A percentile compares a stretch with the other conserved stretches of the same genome.
Evolutionary conservation across 2,113 vertebrate genomes (phyloP).

Genomic region (Pluvianellus socialis): DNA sequence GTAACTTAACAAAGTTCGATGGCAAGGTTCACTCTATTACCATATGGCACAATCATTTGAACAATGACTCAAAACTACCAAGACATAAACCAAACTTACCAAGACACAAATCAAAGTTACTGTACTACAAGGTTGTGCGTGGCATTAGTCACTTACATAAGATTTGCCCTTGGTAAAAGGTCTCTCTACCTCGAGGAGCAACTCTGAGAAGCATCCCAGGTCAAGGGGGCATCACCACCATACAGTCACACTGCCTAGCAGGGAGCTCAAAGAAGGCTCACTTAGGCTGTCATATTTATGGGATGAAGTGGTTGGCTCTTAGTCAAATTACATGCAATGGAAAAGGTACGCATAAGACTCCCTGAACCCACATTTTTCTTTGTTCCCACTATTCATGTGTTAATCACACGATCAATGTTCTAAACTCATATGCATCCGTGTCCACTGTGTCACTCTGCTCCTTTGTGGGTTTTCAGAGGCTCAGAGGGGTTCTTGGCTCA

Average conservation of each 20-base stretch:
- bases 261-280: not conserved
- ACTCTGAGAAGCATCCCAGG: not conserved
- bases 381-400: not conserved
- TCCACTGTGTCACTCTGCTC: not conserved
- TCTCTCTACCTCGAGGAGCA: not conserved
- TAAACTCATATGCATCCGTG: not conserved
- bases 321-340: not conserved
- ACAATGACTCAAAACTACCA: not conserved
- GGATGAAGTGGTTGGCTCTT: not conserved
- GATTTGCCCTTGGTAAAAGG: not conserved
- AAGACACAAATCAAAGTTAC: not conserved
- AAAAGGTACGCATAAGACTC: not conserved
- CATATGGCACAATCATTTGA: not conserved
- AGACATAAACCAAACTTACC: not conserved
- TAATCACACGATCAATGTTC: not conserved
- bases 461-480: not conserved
- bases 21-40: not conserved
- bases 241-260: not conserved
- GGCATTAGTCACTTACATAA: not conserved
- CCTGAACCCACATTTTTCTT: not conserved
- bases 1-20: not conserved
- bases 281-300: not conserved
- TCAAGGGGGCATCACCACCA: not conserved
- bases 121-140: not conserved
- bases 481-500: not conserved